Conservation (phyloP, 2,888 invertebrate genomes). For the Diarsia rubi region DNA sequence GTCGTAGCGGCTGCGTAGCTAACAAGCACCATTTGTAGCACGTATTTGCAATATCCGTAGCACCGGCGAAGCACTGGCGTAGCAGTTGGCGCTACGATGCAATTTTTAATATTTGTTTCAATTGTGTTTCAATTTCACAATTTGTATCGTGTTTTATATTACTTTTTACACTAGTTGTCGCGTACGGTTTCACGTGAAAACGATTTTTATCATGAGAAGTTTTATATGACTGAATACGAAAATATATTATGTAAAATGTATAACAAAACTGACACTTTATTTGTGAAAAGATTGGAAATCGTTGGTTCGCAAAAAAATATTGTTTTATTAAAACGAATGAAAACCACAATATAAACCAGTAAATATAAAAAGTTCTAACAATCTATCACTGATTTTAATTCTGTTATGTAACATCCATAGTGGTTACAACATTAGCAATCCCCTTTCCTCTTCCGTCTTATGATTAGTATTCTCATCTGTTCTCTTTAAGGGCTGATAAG, state of each 20-base stretch:
- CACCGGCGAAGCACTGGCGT: slow-evolving; percentile 49
- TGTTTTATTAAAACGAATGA: not conserved
- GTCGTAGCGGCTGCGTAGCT: slow-evolving; percentile 62
- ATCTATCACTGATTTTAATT: not conserved
- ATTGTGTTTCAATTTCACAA: slow-evolving; percentile 67
- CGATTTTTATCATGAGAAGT: not conserved
- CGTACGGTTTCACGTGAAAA: slow-evolving; percentile 14
- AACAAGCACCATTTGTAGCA: slow-evolving; percentile 66
- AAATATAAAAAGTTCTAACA: not conserved
- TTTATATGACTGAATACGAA: not conserved
- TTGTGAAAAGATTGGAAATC: not conserved
- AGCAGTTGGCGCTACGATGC: slow-evolving; percentile 61
- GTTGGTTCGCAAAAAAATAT: too few species aligned
- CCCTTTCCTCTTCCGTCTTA: not conserved
- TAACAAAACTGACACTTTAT: not conserved
- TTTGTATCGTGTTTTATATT: slow-evolving; percentile 56
- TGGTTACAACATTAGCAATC: not conserved
- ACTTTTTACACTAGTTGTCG: slow-evolving; percentile 23
- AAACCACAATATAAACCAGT: not conserved
- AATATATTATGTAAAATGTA: too few species aligned
- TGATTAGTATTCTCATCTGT: slow-evolving; percentile 50
- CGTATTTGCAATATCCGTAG: slow-evolving; percentile 69
- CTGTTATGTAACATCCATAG: not conserved
- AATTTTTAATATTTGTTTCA: slow-evolving; percentile 65
- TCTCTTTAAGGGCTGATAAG: slow-evolving; percentile 8